Conservation (phyloP, 2,113 vertebrate genomes). For the Hippocampus barbouri region DNA sequence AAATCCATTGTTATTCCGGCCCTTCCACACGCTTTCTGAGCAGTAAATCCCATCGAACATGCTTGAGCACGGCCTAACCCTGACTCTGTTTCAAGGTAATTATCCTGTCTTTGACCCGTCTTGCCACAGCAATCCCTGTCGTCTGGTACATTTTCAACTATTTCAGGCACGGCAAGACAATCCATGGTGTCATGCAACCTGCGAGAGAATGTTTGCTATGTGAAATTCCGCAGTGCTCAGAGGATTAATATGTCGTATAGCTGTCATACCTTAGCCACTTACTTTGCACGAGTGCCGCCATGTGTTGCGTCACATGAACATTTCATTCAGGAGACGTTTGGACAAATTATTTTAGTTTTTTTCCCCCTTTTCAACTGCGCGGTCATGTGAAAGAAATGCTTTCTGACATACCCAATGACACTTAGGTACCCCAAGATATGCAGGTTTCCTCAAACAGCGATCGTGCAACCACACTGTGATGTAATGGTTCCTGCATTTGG, state of each 20-base stretch:
- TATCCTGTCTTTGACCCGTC: conserved; percentile 57
- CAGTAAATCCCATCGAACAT: conserved; percentile 38
- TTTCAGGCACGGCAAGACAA: conserved; percentile 19
- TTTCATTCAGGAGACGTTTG: background rate
- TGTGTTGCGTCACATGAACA: background rate
- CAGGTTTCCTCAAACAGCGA: conserved; percentile 17
- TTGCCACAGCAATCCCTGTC: conserved; percentile 17
- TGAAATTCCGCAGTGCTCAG: background rate
- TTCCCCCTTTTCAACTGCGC: background rate
- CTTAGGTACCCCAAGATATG: conserved; percentile 24
- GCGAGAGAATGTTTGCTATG: background rate
- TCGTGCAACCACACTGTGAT: background rate
- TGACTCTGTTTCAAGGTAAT: conserved; percentile 28
- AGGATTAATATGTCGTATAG: background rate
- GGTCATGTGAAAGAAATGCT: background rate
- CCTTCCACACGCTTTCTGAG: conserved; percentile 27
- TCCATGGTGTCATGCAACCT: background rate
- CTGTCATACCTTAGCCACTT: background rate
- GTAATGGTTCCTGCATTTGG: conserved; percentile 12
- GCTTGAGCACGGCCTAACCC: conserved; percentile 28
- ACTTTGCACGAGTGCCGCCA: background rate
- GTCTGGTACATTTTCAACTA: conserved; percentile 36
- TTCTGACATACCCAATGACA: background rate
- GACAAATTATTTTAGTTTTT: background rate
- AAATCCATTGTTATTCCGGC: conserved; percentile 33